These are phyloP conservation scores for Coryphaenoides rupestris DNA, from an alignment of 2,113 vertebrate species.

Conservation along the genomic window DNA sequence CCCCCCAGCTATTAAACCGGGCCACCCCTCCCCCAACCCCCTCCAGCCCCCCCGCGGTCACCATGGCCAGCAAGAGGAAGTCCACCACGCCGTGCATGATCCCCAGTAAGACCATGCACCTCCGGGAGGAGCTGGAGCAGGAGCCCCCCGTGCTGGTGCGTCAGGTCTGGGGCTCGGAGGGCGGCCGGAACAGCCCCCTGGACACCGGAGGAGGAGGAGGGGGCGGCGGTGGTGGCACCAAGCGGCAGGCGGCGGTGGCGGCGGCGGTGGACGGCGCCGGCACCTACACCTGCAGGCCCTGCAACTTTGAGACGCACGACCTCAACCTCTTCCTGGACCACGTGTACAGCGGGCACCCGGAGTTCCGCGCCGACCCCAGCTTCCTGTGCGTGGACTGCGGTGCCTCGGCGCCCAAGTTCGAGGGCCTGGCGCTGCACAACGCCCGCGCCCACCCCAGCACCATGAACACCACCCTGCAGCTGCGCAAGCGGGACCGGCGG, in stretches of 20 bases:
- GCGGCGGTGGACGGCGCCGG: constrained; percentile 68
- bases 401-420: constrained; percentile 83
- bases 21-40: no score
- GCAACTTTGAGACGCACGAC: constrained; percentile 87
- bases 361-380: constrained; percentile 84
- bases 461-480: constrained; percentile 76
- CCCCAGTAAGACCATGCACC: constrained; percentile 81
- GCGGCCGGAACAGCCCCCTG: constrained; percentile 37
- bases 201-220: constrained; percentile 44
- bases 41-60: constrained; percentile 21
- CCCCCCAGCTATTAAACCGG: constrained; percentile 46
- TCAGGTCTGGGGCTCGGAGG: constrained; percentile 41
- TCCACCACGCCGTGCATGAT: constrained; percentile 97
- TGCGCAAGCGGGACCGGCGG: constrained; percentile 78
- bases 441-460: constrained; percentile 76
- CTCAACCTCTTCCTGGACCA: constrained; percentile 87
- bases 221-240: no score
- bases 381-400: constrained; percentile 84
- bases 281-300: constrained; percentile 84
- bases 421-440: constrained; percentile 91
- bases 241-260: constrained; percentile 42
- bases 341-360: constrained; percentile 85
- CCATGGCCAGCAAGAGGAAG: constrained; percentile 98
- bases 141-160: constrained; percentile 62
- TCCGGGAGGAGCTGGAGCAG: constrained; percentile 69